A percentile compares a stretch with the other conserved stretches of the same genome.
Evolutionary conservation across 2,888 invertebrate species (phyloP).

Genomic region (Lomographa bimaculata): DNA sequence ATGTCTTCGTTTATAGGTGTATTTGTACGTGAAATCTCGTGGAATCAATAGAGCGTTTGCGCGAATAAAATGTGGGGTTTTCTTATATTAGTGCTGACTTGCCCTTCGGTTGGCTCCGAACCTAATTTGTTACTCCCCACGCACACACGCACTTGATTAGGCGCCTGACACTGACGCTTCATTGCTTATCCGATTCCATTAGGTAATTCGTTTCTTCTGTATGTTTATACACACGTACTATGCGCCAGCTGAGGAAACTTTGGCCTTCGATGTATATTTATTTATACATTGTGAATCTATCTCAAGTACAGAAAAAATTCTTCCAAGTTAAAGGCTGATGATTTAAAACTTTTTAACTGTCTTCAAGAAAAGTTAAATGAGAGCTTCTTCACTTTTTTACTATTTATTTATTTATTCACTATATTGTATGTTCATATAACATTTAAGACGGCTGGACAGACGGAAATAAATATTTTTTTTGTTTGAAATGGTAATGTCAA

Average conservation of each 20-base stretch:
- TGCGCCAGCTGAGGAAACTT: not conserved
- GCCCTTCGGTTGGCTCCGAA: slow-evolving; percentile 39
- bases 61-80: slow-evolving; percentile 19
- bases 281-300: too few relatives aligned
- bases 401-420: too few relatives aligned
- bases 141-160: slow-evolving; percentile 49
- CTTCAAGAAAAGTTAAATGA: too few relatives aligned
- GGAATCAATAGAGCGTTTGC: slow-evolving; percentile 21
- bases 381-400: too few relatives aligned
- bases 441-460: too few relatives aligned
- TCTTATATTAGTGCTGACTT: slow-evolving; percentile 33
- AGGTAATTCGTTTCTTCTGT: slow-evolving; percentile 24
- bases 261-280: too few relatives aligned
- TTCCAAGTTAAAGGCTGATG: too few relatives aligned
- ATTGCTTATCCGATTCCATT: slow-evolving; percentile 36
- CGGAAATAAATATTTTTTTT: too few relatives aligned
- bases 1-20: slow-evolving; percentile 39
- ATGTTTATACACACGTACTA: slow-evolving; percentile 15
- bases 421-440: too few relatives aligned
- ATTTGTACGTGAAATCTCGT: slow-evolving; percentile 18
- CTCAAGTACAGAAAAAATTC: too few relatives aligned
- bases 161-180: slow-evolving; percentile 45
- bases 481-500: too few relatives aligned
- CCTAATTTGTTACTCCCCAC: slow-evolving; percentile 54
- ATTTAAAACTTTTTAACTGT: too few relatives aligned